phyloP scores from a whole-genome alignment of 1,140 invertebrate species.

The Pseudomyrmex pallidus region DNA sequence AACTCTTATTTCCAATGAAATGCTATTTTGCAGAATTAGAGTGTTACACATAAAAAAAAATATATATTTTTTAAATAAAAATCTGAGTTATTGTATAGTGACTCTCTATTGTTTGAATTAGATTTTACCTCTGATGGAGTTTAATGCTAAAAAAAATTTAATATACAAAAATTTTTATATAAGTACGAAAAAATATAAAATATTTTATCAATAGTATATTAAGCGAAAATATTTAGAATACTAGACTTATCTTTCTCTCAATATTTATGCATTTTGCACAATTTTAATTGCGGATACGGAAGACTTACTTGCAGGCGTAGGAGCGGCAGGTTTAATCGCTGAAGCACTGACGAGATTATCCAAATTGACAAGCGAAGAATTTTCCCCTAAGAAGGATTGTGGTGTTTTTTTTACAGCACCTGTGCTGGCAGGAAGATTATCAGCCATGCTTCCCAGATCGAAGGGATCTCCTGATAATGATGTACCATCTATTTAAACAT shows the following conservation, averaged over 20 bases:
- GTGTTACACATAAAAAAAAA: slow-evolving; percentile 56
- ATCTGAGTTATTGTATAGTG: background rate
- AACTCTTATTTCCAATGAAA: slow-evolving; percentile 85
- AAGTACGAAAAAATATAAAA: too few species aligned
- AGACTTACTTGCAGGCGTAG: slow-evolving; percentile 81
- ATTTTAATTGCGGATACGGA: slow-evolving; percentile 21
- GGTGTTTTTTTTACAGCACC: slow-evolving; percentile 92
- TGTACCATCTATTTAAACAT: slow-evolving; percentile 76
- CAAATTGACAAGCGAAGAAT: slow-evolving; percentile 96
- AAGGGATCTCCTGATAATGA: slow-evolving; percentile 88
- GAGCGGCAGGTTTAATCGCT: slow-evolving; percentile 79
- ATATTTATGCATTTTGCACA: background rate
- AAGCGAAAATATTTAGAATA: slow-evolving; percentile 24
- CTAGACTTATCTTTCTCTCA: slow-evolving; percentile 36
- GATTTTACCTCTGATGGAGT: slow-evolving; percentile 8
- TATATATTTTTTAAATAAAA: slow-evolving; percentile 13
- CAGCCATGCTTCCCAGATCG: slow-evolving; percentile 88
- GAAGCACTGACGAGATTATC: slow-evolving; percentile 95
- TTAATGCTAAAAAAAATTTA: slow-evolving; percentile 1
- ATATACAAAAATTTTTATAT: background rate
- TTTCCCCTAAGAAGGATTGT: slow-evolving; percentile 96
- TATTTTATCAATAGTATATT: slow-evolving; percentile 2
- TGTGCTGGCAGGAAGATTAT: slow-evolving; percentile 84
- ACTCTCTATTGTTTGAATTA: slow-evolving; percentile 37
- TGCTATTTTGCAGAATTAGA: slow-evolving; percentile 82